Evolutionary conservation across 2,888 invertebrate genomes (phyloP), one percentile per base, ranked within the genome.

Genomic region (Perizoma affinitatum): DNA sequence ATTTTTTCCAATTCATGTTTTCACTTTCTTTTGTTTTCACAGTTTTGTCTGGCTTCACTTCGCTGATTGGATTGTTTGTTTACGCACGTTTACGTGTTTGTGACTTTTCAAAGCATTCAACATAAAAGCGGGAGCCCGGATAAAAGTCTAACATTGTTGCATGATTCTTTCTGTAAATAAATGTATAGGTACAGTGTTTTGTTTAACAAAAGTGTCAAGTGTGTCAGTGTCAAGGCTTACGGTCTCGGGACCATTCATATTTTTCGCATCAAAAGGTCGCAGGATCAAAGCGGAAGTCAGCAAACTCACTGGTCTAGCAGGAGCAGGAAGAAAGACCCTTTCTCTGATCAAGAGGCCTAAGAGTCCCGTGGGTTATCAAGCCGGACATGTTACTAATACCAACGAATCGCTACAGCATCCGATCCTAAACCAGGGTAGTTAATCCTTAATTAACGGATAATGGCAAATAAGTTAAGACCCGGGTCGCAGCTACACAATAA

Each of bases 1-100:
- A 68, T 73, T 78, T 72, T 71, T 69, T 61, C 59, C 50, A 69
- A 68, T 56, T 63, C 59, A 51, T 63, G 63, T 67, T 68, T 62
- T 61, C 48, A 8, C 59, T 56, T 61, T 63, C 44, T 53, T 60
- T 59, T 54, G 47, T 53, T 50, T 52, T 54, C 50, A 55, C 48
- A 43, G 50, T 47, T 55, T 46, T 47, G 52, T 22, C 42, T 61
- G 43, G 34, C 46, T 51, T 53, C 53, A 45, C 50, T 55, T 47
- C 52, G n/a, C 60, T 46, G 45, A 52, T 54, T 52, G 48, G 47
- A 51, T 50, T 55, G 53, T 53, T 56, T 34, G 11, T 55, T 41
- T 33, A 11, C 41, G 45, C 6, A 40, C 43, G 50, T 54, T 55
- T 43, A 50, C 58, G 53, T 64, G 67, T 55, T 63, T 61, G 43